Percentiles rank a stretch among this genome's conserved stretches.
Conservation (phyloP, 2,113 vertebrate species). For the Reinhardtius hippoglossoides region DNA sequence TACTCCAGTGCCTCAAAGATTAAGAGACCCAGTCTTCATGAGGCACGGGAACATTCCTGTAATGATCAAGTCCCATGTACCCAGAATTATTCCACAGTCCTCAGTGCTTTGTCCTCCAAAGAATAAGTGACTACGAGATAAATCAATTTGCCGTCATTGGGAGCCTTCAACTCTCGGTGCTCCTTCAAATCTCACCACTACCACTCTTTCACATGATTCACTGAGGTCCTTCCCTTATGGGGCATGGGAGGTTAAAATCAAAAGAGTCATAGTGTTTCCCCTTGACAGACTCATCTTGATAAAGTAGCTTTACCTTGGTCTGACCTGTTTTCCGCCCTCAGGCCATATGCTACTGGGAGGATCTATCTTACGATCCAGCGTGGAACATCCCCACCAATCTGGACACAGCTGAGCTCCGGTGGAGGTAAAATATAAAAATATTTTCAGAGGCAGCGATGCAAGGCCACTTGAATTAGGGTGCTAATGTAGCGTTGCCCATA, state of each 20-base stretch:
- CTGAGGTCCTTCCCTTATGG: slow-evolving; percentile 18
- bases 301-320: slow-evolving; percentile 50
- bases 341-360: slow-evolving; percentile 1
- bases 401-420: slow-evolving; percentile 35
- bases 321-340: slow-evolving; percentile 14
- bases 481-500: slow-evolving; percentile 76
- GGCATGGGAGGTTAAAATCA: slow-evolving; percentile 46
- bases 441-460: slow-evolving; percentile 76
- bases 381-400: slow-evolving; percentile 23
- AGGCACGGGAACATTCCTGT: slow-evolving; percentile 6
- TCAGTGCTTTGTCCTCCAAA: slow-evolving; percentile 35
- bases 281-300: slow-evolving; percentile 50
- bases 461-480: slow-evolving; percentile 74
- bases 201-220: slow-evolving; percentile 47
- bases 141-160: slow-evolving; percentile 51
- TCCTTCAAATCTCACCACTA: slow-evolving; percentile 27
- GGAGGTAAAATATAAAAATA: slow-evolving; percentile 69
- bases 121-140: slow-evolving; percentile 36
- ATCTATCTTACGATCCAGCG: slow-evolving; percentile 26
- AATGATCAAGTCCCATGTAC: slow-evolving; percentile 21
- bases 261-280: slow-evolving; percentile 1
- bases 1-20: too few species aligned
- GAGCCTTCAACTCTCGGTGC: slow-evolving; percentile 65
- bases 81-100: slow-evolving; percentile 29
- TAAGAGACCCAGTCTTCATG: background rate